Evolutionary conservation across 1,140 invertebrate genomes (phyloP).

Genomic region (Ostrea denselamellosa): DNA sequence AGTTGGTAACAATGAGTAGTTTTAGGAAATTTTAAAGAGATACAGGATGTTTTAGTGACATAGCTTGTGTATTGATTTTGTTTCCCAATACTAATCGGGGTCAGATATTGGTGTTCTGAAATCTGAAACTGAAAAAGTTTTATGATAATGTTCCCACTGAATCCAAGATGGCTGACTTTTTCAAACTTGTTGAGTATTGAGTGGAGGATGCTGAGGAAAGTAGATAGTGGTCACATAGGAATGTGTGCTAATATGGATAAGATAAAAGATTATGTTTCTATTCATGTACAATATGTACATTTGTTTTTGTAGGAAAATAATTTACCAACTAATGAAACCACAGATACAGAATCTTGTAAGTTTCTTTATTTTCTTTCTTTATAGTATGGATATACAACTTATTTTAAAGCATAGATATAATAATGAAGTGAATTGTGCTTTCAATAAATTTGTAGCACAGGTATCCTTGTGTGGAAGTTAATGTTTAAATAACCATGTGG

Average conservation of each 20-base stretch:
- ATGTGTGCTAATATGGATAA: background rate
- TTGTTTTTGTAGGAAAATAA: slow-evolving; percentile 1
- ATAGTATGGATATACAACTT: background rate
- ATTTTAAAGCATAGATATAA: background rate
- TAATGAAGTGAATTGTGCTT: background rate
- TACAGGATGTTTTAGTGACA: background rate
- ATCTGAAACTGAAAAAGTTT: slow-evolving; percentile 20
- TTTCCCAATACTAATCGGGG: background rate
- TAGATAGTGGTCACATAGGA: background rate
- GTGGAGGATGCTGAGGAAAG: background rate
- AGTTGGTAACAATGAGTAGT: background rate
- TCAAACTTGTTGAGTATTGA: slow-evolving; percentile 50
- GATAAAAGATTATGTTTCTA: background rate
- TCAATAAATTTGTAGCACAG: no score
- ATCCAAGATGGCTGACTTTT: slow-evolving; percentile 50
- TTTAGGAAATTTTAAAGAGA: background rate
- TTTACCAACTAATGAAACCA: background rate
- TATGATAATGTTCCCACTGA: slow-evolving; percentile 41
- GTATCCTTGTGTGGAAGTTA: background rate
- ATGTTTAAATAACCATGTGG: background rate
- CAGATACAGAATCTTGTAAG: background rate
- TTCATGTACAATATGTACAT: background rate
- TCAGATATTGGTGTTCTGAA: slow-evolving; percentile 5
- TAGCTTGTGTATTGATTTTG: slow-evolving; percentile 1
- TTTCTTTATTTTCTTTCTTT: background rate